Evolutionary conservation across 2,113 vertebrate genomes (phyloP).

Genomic region (Mungos mungo): DNA sequence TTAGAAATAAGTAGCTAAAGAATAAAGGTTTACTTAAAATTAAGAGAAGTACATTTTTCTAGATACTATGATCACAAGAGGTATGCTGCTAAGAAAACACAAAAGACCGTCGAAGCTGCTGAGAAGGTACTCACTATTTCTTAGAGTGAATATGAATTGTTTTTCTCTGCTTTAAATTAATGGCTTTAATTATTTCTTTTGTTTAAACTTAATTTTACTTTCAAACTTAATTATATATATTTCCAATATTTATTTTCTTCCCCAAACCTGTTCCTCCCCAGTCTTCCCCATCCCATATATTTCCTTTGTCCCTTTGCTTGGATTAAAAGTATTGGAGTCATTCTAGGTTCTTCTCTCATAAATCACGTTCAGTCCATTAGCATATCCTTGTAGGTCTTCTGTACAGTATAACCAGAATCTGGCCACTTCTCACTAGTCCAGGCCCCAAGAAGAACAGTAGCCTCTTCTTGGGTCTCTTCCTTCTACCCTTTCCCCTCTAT

Average conservation of each 20-base stretch:
- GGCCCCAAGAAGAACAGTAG: no score
- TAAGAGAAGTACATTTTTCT: constrained; percentile 56
- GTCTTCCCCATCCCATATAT: neutral
- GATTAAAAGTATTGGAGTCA: neutral
- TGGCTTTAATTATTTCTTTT: neutral
- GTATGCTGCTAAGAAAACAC: constrained; percentile 95
- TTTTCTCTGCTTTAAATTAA: neutral
- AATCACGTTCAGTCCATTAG: neutral
- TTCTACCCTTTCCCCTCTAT: neutral
- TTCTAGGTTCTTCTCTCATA: neutral
- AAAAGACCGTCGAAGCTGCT: constrained; percentile 97
- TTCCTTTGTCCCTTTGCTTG: constrained; percentile 9
- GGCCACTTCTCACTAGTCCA: neutral
- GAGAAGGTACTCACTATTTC: constrained; percentile 89
- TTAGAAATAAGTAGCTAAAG: constrained; percentile 20
- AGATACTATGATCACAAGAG: constrained; percentile 98
- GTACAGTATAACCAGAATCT: neutral
- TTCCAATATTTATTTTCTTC: constrained; percentile 21
- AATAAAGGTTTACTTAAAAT: neutral
- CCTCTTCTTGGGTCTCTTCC: neutral
- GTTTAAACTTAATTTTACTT: constrained; percentile 15
- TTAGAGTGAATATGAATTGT: neutral
- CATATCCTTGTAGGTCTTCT: neutral
- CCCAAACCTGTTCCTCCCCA: neutral
- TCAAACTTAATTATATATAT: constrained; percentile 20